Base-by-base conservation (phyloP, 2,797 vertebrate genomes). In the Phoeniculus purpureus region DNA sequence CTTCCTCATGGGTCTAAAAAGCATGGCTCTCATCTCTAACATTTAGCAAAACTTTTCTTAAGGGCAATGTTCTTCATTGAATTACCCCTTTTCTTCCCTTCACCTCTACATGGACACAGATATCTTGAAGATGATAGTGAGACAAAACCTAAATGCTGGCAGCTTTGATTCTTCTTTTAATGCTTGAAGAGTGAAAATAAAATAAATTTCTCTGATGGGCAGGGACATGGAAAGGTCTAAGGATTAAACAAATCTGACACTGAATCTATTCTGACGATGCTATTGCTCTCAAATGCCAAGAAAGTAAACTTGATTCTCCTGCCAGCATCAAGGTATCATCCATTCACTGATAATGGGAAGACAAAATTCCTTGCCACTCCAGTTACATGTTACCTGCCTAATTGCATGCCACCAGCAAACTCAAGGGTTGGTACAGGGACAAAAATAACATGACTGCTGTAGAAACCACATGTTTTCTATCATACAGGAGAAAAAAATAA, bases 391-490 rank as follows among this genome's bases (percentile, higher is more conserved):
- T 92, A 23, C 59, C 81, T 87, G 54, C 78, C 74, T 93, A 94
- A 93, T 60, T 93, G 83, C 74, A 67, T 60, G 55, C 82, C 32
- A 31, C 58, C 23, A 67, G 61, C 23, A 73, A 81, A 86, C 72
- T 90, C 72, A 66, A 88, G 50, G 47, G 20, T 72, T 91, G 76
- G 92, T 92, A 85, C n/a, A 89, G 65, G 59, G 64, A 87, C 81
- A 87, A 90, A 45, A 95, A 92, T 83, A 92, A 87, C 71, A 92
- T 31, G 64, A 81, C 81, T 95, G 65, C 90, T 95, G 78, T 94
- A 87, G 78, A 94, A 97, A 95, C 89, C 81, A 94, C 91, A 89
- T 81, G 47, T 37, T 93, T 95, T 94, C 62, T 87, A 51, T 96
- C 81, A 83, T 37, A 79, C 34, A 43, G 26, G 62, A 58, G 26